Percentiles rank a stretch among this genome's conserved stretches.
Evolutionary conservation across 2,797 vertebrate genomes (phyloP).

Genomic region (Sebastes jordani): DNA sequence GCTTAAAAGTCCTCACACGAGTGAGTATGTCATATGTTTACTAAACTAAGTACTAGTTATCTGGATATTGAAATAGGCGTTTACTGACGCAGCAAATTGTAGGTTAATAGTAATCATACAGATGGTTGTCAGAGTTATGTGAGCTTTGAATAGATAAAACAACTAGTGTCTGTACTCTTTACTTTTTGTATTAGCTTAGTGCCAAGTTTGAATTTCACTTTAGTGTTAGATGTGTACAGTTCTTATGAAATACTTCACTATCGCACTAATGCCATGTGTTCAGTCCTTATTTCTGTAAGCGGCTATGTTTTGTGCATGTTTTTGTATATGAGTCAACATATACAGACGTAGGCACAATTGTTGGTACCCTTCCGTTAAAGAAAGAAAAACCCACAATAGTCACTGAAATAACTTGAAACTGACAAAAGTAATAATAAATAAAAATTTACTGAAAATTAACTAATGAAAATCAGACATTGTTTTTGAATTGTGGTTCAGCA

Average conservation of each 20-base stretch:
- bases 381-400: no score
- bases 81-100: background rate
- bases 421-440: no score
- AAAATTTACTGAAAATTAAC: no score
- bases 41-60: background rate
- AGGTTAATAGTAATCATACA: background rate
- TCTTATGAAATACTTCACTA: background rate
- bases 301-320: background rate
- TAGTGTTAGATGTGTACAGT: background rate
- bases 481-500: no score
- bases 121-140: background rate
- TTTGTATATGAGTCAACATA: background rate
- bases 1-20: background rate
- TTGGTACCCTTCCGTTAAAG: no score
- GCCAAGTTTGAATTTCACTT: background rate
- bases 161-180: background rate
- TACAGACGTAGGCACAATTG: no score
- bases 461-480: no score
- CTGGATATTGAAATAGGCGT: background rate
- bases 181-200: background rate
- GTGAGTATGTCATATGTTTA: constrained; percentile 40
- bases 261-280: background rate
- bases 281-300: background rate
- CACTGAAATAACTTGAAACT: no score
- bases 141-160: background rate